A percentile compares a stretch with the other conserved stretches of the same genome.
These are phyloP conservation scores for Lomographa bimaculata DNA, from an alignment of 2,888 invertebrate species.

Conservation along the genomic window DNA sequence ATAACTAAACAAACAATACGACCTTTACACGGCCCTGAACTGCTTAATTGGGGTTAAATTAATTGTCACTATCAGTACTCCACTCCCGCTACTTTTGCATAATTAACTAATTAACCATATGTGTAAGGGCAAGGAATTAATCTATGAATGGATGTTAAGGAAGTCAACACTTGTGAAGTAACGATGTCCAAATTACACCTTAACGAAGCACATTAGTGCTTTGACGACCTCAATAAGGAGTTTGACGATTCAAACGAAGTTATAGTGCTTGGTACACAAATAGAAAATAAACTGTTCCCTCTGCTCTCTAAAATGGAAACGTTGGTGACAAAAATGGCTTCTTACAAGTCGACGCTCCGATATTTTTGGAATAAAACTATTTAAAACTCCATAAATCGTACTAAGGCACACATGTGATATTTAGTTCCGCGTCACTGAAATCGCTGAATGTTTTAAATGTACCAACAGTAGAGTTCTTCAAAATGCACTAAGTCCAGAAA, in stretches of 20 bases:
- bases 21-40: constrained; percentile 31
- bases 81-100: constrained; percentile 37
- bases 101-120: constrained; percentile 37
- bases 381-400: constrained; percentile 44
- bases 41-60: constrained; percentile 73
- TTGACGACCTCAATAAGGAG: constrained; percentile 11
- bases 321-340: constrained; percentile 41
- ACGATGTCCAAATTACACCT: constrained; percentile 11
- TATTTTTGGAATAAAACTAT: constrained; percentile 47
- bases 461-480: too few species aligned
- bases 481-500: too few species aligned
- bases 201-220: constrained; percentile 12
- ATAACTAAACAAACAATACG: constrained; percentile 22
- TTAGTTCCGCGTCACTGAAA: constrained; percentile 30
- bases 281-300: constrained; percentile 20
- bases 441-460: too few species aligned
- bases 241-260: constrained; percentile 6
- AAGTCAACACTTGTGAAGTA: constrained; percentile 5
- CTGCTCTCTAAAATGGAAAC: constrained; percentile 36
- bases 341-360: constrained; percentile 35
- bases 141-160: constrained; percentile 6
- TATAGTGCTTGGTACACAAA: constrained; percentile 10
- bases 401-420: constrained; percentile 41
- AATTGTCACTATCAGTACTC: constrained; percentile 62
- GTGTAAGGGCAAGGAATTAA: constrained; percentile 18